Percentiles rank a stretch among this genome's conserved stretches.
These are phyloP conservation scores for Folsomia candida DNA, from an alignment of 2,888 invertebrate genomes.

Conservation along the genomic window DNA sequence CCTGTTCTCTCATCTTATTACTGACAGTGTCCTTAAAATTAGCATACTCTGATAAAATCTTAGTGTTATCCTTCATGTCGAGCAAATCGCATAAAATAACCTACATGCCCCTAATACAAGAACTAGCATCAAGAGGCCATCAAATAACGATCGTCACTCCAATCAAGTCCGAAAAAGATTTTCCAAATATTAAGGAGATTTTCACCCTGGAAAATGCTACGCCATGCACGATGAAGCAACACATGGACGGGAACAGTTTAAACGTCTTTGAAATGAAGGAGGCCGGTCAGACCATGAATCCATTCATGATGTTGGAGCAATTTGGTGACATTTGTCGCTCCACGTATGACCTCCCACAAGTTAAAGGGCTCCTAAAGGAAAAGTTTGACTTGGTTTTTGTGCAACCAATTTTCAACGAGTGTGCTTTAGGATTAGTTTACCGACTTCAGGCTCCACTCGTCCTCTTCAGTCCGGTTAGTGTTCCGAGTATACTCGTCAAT, in stretches of 20 bases:
- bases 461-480: conserved; percentile 44
- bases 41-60: conserved; percentile 55
- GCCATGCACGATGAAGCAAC: too few species aligned
- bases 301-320: conserved; percentile 11
- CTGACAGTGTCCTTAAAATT: too few species aligned
- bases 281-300: conserved; percentile 7
- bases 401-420: conserved; percentile 51
- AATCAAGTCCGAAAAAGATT: conserved; percentile 54
- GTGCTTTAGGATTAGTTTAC: conserved; percentile 50
- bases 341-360: conserved; percentile 32
- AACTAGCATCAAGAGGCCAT: conserved; percentile 59
- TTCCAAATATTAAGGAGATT: conserved; percentile 53
- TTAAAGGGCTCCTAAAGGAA: conserved; percentile 25
- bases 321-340: conserved; percentile 22
- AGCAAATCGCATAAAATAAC: conserved; percentile 59
- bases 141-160: conserved; percentile 59
- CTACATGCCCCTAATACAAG: conserved; percentile 57
- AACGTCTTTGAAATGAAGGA: conserved; percentile 31
- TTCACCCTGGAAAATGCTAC: conserved; percentile 26
- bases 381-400: conserved; percentile 51
- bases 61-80: conserved; percentile 58
- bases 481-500: conserved; percentile 9
- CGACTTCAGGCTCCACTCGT: conserved; percentile 53
- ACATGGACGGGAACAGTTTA: conserved; percentile 22
- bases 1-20: too few species aligned